These are phyloP conservation scores for Crenuchus spilurus DNA, from an alignment of 2,797 vertebrate genomes.

Conservation along the genomic window DNA sequence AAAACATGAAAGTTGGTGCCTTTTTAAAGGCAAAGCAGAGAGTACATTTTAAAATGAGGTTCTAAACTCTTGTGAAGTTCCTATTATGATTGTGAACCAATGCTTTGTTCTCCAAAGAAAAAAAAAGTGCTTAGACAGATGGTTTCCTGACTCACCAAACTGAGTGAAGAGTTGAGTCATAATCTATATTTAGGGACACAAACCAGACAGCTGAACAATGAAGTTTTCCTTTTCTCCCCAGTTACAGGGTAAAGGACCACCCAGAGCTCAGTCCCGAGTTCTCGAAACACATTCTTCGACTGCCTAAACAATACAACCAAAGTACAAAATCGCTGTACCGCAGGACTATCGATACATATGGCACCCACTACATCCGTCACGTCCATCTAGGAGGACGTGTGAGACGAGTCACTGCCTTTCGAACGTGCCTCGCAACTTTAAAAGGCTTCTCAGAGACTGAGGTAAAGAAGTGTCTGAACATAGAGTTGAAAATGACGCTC, in stretches of 20 bases:
- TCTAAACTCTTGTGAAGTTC: too few relatives aligned
- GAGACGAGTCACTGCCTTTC: slow-evolving; percentile 80
- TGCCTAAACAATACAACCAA: slow-evolving; percentile 69
- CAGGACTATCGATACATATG: slow-evolving; percentile 81
- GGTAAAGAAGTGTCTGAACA: slow-evolving; percentile 80
- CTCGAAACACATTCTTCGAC: slow-evolving; percentile 71
- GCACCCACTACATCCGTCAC: slow-evolving; percentile 86
- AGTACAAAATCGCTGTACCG: slow-evolving; percentile 70
- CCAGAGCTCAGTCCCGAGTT: slow-evolving; percentile 81
- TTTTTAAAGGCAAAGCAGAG: too few relatives aligned
- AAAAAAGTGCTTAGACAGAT: not conserved
- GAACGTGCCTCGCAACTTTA: slow-evolving; percentile 81
- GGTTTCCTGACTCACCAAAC: not conserved
- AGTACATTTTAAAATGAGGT: too few relatives aligned
- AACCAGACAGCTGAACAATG: not conserved
- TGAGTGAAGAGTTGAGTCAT: not conserved
- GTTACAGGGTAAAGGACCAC: slow-evolving; percentile 78
- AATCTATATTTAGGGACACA: slow-evolving; percentile 6
- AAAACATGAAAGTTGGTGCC: too few relatives aligned
- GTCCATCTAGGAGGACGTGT: slow-evolving; percentile 82
- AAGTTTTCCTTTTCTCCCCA: slow-evolving; percentile 53
- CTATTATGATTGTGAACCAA: too few relatives aligned
- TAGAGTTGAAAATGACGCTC: slow-evolving; percentile 78
- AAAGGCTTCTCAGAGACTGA: slow-evolving; percentile 75
- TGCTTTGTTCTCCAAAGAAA: too few relatives aligned